Evolutionary conservation across 2,113 vertebrate species (phyloP), one percentile per base, ranked within the genome.

Genomic region (Pseudois nayaur): DNA sequence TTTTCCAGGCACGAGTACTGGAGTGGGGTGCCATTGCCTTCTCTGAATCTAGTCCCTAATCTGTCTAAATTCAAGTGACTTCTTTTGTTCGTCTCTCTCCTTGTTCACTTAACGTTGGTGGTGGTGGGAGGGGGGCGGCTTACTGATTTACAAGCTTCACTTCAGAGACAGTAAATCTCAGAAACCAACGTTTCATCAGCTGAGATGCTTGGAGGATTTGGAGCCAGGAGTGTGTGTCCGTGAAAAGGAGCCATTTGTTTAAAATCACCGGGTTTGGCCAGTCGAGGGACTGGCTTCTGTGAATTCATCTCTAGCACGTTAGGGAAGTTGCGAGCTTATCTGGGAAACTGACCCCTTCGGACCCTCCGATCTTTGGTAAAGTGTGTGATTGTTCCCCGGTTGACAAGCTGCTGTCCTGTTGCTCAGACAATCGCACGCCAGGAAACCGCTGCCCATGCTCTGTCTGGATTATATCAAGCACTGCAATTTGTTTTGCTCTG

Each of bases 381-480:
- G 5, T 17, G 16, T 8, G 29, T 15, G 40, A 21, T 4, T 12
- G 25, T 33, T 45, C 43, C 4, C 57, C 67, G n/a, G 31, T 1
- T 7, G 8, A 79, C 8, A 2, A 9, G 4, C 79, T 17, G 19
- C n/a, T 10, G 0, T 25, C 33, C 1, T 13, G 21, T 45, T 29
- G 9, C 36, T 54, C 21, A 1, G 2, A 48, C 17, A 50, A 3
- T 16, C 7, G 4, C 52, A 0, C 1, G 0, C 19, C 5, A 4
- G 14, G 31, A 33, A 54, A 12, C 23, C 5, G 13, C 43, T 45
- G 10, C 54, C 59, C 91, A 48, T 92, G 54, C 93, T 29, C 93
- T 62, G 91, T 76, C 16, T 21, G 12, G 0, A 11, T 95, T 93
- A 88, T 60, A 82, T 87, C 4, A 95, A 94, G 4, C 67, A 3